phyloP scores from a whole-genome alignment of 2,113 vertebrate species.

The Pterocles burchelli region DNA sequence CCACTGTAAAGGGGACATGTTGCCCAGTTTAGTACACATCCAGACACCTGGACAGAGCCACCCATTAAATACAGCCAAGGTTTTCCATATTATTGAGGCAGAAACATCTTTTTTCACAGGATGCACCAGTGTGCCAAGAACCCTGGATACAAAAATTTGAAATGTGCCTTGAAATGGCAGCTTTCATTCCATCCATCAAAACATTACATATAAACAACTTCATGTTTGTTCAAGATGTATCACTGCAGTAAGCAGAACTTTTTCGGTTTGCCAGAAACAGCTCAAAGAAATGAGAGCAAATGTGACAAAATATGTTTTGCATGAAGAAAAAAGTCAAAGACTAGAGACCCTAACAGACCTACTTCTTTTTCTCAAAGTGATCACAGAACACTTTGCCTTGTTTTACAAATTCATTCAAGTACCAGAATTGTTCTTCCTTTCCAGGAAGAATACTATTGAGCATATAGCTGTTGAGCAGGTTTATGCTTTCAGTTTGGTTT shows the following conservation, averaged over 20 bases:
- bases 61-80: not conserved
- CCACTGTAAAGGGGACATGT: not conserved
- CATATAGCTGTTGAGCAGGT: not conserved
- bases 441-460: not conserved
- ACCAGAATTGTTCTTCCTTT: not conserved
- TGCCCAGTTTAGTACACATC: not conserved
- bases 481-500: not conserved
- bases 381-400: not conserved
- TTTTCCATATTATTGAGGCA: not conserved
- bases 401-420: not conserved
- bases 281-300: not conserved
- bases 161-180: constrained; percentile 33
- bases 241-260: constrained; percentile 18
- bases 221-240: constrained; percentile 18
- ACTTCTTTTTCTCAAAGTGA: not conserved
- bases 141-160: not conserved
- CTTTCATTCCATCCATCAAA: constrained; percentile 47
- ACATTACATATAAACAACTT: not conserved
- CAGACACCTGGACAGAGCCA: not conserved
- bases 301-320: not conserved
- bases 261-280: not conserved
- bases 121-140: not conserved
- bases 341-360: not conserved
- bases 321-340: not conserved
- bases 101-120: not conserved